Base-by-base conservation (phyloP, 2,797 vertebrate species). In the Chaenodraco wilsoni region DNA sequence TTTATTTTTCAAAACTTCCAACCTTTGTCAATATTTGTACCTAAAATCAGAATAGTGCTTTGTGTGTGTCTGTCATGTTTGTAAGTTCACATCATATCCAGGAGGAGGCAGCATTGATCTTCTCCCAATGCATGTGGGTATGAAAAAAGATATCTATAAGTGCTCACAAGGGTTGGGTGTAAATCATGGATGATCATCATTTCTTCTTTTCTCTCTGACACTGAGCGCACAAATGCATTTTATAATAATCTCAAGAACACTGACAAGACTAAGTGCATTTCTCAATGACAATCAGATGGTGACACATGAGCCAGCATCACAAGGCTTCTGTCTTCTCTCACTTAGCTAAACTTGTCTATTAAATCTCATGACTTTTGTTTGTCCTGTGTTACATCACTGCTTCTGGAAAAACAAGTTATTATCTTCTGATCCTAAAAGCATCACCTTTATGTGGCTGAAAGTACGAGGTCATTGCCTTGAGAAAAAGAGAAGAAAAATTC, bases 91-190 rank as follows among this genome's bases (percentile, higher is more conserved):
- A 21, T 62, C 10, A 37, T 19, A 9, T 67, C 85, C 92, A 91
- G 69, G 0, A 68, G 89, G 78, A 61, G 87, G 87, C 87, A 87
- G 71, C 50, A 33, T 83, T 80, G 76, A 46, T 71, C 76, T 70
- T 84, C 16, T 43, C 9, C 63, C 10, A 0, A 3, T 54, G 44
- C 58, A 44, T 43, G 19, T n/a, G 19, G 40, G 14, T 5, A 17
- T 45, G 7, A 15, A 27, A 14, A 72, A 48, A 66, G 62, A 74
- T n/a, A 48, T 45, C 12, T 21, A 2, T 44, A 67, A 63, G 33
- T 21, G 49, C 60, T 57, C 41, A 23, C 19, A 2, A 4, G 21
- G 19, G 11, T 21, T 37, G 14, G 51, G 8, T 56, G 17, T n/a
- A 43, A 43, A 70, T 13, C 1, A 44, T 51, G 17, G 41, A 48